These are phyloP conservation scores for Neoaliturus tenellus DNA, from an alignment of 2,888 invertebrate species.

Conservation along the genomic window DNA sequence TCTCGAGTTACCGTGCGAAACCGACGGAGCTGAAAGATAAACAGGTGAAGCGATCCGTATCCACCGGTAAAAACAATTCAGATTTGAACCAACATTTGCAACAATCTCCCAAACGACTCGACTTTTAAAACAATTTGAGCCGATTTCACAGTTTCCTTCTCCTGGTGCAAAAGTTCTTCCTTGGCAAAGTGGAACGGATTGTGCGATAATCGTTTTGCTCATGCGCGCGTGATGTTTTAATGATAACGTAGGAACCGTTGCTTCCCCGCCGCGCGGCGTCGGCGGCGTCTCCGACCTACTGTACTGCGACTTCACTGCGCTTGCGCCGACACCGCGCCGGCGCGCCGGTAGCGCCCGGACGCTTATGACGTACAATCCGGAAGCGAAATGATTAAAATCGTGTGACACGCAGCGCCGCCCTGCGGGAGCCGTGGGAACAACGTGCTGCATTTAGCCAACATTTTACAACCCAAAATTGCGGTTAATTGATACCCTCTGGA, in stretches of 20 bases:
- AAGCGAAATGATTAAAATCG: not conserved
- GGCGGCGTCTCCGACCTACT: slow-evolving; percentile 18
- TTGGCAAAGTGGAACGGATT: slow-evolving; percentile 14
- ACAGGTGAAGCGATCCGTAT: no score
- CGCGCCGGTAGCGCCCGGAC: not conserved
- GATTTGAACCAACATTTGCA: no score
- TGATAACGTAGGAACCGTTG: slow-evolving; percentile 9
- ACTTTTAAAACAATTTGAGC: not conserved
- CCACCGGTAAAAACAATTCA: no score
- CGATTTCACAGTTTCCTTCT: not conserved
- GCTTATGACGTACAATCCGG: not conserved
- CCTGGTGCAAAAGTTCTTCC: not conserved
- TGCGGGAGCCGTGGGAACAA: not conserved
- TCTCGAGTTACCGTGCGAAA: no score
- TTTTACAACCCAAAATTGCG: not conserved
- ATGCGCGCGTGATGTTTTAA: slow-evolving; percentile 30
- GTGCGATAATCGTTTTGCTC: slow-evolving; percentile 9
- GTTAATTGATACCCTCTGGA: not conserved
- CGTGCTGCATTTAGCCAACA: not conserved
- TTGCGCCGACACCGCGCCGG: no score
- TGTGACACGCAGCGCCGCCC: not conserved
- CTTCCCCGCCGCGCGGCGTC: not conserved
- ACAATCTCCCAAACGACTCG: no score
- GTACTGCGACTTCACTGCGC: not conserved
- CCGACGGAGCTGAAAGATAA: no score